phyloP scores from a whole-genome alignment of 2,797 vertebrate species.

The Anabas testudineus region DNA sequence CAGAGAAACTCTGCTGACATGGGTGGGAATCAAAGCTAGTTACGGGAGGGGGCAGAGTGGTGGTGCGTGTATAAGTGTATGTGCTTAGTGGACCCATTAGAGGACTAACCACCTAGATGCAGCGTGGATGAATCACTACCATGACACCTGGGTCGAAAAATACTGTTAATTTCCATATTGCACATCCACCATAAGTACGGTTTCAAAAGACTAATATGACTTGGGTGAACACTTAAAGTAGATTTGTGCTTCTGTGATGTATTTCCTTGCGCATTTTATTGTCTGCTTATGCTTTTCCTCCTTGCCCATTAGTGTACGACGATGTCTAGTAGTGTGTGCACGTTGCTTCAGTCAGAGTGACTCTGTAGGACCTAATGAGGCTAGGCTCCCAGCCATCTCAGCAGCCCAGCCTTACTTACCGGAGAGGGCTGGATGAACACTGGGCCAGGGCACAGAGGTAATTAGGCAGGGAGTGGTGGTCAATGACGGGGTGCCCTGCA shows the following conservation, averaged over 20 bases:
- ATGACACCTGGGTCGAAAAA: slow-evolving; percentile 42
- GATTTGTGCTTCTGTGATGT: slow-evolving; percentile 49
- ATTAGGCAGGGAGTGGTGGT: slow-evolving; percentile 83
- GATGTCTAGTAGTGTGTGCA: slow-evolving; percentile 63
- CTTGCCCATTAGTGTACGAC: slow-evolving; percentile 63
- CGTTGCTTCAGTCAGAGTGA: slow-evolving; percentile 75
- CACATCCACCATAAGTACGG: slow-evolving; percentile 20
- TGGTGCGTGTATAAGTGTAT: slow-evolving; percentile 21
- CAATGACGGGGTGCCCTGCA: slow-evolving; percentile 77
- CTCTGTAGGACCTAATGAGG: slow-evolving; percentile 81
- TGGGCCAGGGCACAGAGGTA: slow-evolving; percentile 78
- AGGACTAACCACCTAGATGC: slow-evolving; percentile 57
- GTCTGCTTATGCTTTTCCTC: slow-evolving; percentile 48
- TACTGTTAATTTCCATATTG: slow-evolving; percentile 56
- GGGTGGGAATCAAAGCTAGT: slow-evolving; percentile 73
- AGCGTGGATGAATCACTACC: slow-evolving; percentile 53
- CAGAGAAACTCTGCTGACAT: slow-evolving; percentile 74
- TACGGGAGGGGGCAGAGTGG: slow-evolving; percentile 18
- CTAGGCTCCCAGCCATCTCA: slow-evolving; percentile 73
- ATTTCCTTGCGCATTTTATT: slow-evolving; percentile 57
- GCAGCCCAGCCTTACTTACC: slow-evolving; percentile 82
- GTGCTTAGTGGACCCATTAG: slow-evolving; percentile 66
- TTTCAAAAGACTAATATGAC: slow-evolving; percentile 49
- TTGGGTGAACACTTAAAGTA: slow-evolving; percentile 31
- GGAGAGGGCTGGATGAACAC: slow-evolving; percentile 76